Conservation (phyloP, 2,113 vertebrate genomes). For the Microcebus griseorufus region DNA sequence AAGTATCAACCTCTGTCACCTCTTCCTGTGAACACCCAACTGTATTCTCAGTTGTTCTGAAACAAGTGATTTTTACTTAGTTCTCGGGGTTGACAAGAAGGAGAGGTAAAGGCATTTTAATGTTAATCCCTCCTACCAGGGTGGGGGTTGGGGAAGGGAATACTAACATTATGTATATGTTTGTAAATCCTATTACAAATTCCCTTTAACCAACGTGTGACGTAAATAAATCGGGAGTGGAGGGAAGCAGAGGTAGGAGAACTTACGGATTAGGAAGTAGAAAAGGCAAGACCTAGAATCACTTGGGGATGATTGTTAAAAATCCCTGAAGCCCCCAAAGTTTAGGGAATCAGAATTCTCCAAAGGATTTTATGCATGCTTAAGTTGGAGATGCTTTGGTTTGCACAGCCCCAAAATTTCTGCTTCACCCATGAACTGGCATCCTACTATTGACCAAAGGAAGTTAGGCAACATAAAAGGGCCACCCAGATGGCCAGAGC, state of each 20-base stretch:
- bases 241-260: neutral
- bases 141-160: neutral
- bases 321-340: neutral
- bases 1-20: neutral
- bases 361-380: neutral
- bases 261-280: neutral
- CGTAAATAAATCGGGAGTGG: neutral
- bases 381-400: neutral
- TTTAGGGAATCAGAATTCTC: neutral
- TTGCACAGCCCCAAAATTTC: neutral
- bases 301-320: neutral
- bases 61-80: neutral
- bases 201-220: neutral
- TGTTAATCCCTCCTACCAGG: neutral
- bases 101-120: neutral
- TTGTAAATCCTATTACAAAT: neutral
- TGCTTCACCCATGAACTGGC: neutral
- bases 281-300: neutral
- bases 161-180: neutral
- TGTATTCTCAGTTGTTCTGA: neutral
- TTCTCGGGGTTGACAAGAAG: neutral
- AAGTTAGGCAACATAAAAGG: neutral
- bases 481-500: neutral
- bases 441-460: neutral
- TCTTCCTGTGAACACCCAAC: neutral